Conservation (phyloP, 2,113 vertebrate genomes). For the Sebastes fasciatus region DNA sequence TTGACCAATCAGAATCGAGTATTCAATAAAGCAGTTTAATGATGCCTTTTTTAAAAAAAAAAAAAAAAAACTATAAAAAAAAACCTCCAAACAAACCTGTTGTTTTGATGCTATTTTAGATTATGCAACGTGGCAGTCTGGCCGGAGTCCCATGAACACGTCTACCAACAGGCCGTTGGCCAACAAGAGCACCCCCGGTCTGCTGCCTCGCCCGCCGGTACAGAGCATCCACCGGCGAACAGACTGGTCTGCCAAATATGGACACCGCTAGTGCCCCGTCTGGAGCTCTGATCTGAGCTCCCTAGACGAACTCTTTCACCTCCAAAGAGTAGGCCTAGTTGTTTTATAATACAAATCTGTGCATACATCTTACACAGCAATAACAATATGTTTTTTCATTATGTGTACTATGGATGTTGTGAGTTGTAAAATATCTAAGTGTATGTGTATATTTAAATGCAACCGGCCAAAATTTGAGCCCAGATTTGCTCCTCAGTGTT, state of each 20-base stretch:
- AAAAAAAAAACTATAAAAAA: too few species aligned
- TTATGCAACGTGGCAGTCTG: slow-evolving; percentile 89
- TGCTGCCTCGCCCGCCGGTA: slow-evolving; percentile 81
- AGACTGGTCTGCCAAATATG: slow-evolving; percentile 95
- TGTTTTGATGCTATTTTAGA: slow-evolving; percentile 77
- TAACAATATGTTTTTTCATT: slow-evolving; percentile 67
- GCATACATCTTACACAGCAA: slow-evolving; percentile 81
- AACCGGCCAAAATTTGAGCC: slow-evolving; percentile 46
- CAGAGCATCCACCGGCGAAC: slow-evolving; percentile 90
- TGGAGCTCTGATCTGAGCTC: slow-evolving; percentile 44
- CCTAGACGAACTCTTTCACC: slow-evolving; percentile 55
- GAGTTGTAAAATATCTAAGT: slow-evolving; percentile 63
- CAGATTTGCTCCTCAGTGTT: slow-evolving; percentile 46
- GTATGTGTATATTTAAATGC: slow-evolving; percentile 56
- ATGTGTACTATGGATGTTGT: slow-evolving; percentile 71
- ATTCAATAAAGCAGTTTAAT: too few species aligned
- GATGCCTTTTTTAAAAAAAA: too few species aligned
- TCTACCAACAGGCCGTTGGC: slow-evolving; percentile 82
- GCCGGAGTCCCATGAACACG: slow-evolving; percentile 82
- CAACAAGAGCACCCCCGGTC: slow-evolving; percentile 84
- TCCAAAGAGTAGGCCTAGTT: slow-evolving; percentile 76
- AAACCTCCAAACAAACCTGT: not conserved
- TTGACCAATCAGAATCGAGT: too few species aligned
- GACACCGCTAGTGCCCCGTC: slow-evolving; percentile 84
- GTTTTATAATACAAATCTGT: slow-evolving; percentile 73